A percentile compares a stretch with the other conserved stretches of the same genome.
Conservation (phyloP, 2,113 vertebrate genomes). For the Uria lomvia region DNA sequence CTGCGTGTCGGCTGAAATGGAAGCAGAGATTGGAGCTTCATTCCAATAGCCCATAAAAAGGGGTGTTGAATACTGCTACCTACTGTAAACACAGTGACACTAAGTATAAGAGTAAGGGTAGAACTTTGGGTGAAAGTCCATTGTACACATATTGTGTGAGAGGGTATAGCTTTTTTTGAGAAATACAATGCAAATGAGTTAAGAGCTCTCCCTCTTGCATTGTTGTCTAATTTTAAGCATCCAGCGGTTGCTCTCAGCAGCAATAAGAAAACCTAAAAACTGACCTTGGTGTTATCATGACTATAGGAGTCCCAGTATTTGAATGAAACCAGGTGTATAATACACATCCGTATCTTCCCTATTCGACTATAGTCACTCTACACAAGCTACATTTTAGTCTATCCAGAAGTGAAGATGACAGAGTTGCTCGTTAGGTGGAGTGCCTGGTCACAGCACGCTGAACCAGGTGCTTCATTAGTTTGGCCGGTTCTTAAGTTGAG, state of each 20-base stretch:
- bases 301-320: neutral
- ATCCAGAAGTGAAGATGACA: neutral
- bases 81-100: neutral
- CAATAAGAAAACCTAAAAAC: neutral
- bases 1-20: neutral
- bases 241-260: neutral
- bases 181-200: neutral
- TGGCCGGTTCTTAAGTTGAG: neutral
- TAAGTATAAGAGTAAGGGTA: neutral
- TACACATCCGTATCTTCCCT: neutral
- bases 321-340: neutral
- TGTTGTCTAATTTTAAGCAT: neutral
- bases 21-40: neutral
- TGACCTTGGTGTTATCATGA: neutral
- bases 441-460: neutral
- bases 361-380: neutral
- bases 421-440: fast-evolving
- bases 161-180: neutral
- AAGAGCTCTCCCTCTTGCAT: neutral
- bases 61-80: neutral
- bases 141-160: neutral
- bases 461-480: neutral
- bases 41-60: neutral
- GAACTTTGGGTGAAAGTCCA: neutral
- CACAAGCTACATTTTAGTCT: neutral